Percentiles rank a stretch among this genome's conserved stretches.
phyloP scores from a whole-genome alignment of 2,797 vertebrate species.

The Poeciliopsis paucimaculata region DNA sequence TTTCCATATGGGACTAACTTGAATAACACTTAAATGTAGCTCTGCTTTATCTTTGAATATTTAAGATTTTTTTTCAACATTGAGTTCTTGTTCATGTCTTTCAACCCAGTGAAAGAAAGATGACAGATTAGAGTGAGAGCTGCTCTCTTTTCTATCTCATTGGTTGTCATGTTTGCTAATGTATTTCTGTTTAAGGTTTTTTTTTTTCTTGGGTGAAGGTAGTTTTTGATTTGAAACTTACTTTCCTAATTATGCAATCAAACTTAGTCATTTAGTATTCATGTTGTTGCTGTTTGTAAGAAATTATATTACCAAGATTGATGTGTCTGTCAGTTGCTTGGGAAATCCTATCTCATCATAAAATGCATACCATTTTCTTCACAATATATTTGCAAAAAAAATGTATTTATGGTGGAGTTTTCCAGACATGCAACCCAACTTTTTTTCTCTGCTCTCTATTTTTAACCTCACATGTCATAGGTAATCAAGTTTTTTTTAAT shows the following conservation, averaged over 20 bases:
- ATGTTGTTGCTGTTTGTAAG: neutral
- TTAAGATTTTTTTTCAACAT: conserved; percentile 12
- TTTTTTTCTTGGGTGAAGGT: conserved; percentile 1
- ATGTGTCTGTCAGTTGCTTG: too few species aligned
- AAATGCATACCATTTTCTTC: neutral
- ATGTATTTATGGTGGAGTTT: neutral
- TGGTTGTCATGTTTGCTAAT: neutral
- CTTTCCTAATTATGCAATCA: neutral
- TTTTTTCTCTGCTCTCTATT: neutral
- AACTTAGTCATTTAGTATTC: neutral
- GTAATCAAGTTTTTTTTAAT: neutral
- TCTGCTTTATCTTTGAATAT: neutral
- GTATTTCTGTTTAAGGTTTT: neutral
- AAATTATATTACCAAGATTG: neutral
- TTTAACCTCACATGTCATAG: neutral
- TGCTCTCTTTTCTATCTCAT: conserved; percentile 35
- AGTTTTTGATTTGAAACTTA: neutral
- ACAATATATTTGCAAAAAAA: neutral
- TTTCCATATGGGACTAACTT: neutral
- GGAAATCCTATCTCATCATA: neutral
- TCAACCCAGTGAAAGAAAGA: conserved; percentile 7
- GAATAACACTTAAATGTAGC: neutral
- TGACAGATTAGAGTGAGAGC: neutral
- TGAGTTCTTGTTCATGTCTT: neutral
- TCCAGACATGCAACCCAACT: neutral